Percentiles rank a stretch among this genome's conserved stretches.
Conservation (phyloP, 2,113 vertebrate species). For the Sander lucioperca region DNA sequence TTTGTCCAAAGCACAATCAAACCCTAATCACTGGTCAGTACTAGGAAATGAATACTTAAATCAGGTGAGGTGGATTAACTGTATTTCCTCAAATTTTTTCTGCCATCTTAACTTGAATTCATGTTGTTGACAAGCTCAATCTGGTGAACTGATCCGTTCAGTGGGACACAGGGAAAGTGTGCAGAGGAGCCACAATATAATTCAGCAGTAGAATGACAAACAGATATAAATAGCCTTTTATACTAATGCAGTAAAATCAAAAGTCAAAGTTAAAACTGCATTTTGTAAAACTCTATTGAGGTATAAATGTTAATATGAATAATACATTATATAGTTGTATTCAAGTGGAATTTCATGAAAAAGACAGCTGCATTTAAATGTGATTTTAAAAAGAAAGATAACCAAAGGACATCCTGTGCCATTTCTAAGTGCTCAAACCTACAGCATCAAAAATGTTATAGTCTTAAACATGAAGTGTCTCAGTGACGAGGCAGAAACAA, state of each 20-base stretch:
- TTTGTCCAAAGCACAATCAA: constrained; percentile 24
- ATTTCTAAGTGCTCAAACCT: neutral
- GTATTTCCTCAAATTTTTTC: constrained; percentile 45
- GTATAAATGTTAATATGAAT: neutral
- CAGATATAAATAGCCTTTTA: neutral
- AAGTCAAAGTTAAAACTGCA: neutral
- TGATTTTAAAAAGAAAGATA: neutral
- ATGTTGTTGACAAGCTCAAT: neutral
- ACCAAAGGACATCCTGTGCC: neutral
- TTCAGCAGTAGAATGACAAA: neutral
- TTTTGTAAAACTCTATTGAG: too few species aligned
- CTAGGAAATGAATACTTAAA: neutral
- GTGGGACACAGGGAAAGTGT: neutral
- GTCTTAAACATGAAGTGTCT: neutral
- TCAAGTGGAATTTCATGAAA: neutral
- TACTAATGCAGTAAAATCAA: neutral
- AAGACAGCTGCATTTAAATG: neutral
- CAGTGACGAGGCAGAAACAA: constrained; percentile 54
- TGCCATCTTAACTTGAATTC: constrained; percentile 33
- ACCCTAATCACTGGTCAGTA: constrained; percentile 27
- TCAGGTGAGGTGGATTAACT: neutral
- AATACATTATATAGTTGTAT: neutral
- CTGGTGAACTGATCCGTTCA: neutral
- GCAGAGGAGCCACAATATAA: neutral
- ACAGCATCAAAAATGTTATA: neutral